These are phyloP conservation scores for Macrotis lagotis DNA, from an alignment of 2,113 vertebrate species.

Conservation along the genomic window DNA sequence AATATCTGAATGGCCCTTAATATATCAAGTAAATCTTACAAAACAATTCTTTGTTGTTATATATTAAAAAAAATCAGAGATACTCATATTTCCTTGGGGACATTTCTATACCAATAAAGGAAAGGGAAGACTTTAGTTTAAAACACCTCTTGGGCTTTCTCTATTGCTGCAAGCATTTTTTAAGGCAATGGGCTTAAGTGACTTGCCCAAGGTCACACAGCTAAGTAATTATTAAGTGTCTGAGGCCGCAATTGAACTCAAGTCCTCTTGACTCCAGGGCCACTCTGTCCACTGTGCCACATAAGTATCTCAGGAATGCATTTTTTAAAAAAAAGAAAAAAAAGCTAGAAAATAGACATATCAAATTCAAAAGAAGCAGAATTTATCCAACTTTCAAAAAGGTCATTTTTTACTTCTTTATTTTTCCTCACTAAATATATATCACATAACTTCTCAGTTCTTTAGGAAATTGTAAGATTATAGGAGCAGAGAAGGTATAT, in stretches of 20 bases:
- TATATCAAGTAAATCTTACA: slow-evolving; percentile 76
- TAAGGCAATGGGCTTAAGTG: too few species aligned
- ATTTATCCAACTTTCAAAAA: slow-evolving; percentile 55
- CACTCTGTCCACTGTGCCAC: too few species aligned
- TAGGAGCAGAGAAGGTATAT: background rate
- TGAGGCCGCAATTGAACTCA: too few species aligned
- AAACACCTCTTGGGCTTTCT: slow-evolving; percentile 67
- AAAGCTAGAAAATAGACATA: slow-evolving; percentile 14
- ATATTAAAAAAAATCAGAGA: slow-evolving; percentile 74
- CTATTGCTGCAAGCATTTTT: too few species aligned
- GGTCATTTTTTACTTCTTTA: slow-evolving; percentile 63
- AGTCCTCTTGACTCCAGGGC: too few species aligned
- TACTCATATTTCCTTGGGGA: slow-evolving; percentile 72
- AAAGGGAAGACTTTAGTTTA: slow-evolving; percentile 60
- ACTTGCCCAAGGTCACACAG: too few species aligned
- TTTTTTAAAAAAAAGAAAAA: slow-evolving; percentile 75
- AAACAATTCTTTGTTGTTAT: slow-evolving; percentile 74
- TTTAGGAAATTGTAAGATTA: background rate
- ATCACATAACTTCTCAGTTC: background rate
- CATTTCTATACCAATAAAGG: slow-evolving; percentile 66
- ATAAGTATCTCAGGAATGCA: too few species aligned
- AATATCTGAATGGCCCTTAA: slow-evolving; percentile 66
- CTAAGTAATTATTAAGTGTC: too few species aligned
- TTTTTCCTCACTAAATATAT: slow-evolving; percentile 67
- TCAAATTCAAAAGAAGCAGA: slow-evolving; percentile 62